Evolutionary conservation across 2,888 invertebrate genomes (phyloP).

Genomic region (Stenoptilia bipunctidactyla): DNA sequence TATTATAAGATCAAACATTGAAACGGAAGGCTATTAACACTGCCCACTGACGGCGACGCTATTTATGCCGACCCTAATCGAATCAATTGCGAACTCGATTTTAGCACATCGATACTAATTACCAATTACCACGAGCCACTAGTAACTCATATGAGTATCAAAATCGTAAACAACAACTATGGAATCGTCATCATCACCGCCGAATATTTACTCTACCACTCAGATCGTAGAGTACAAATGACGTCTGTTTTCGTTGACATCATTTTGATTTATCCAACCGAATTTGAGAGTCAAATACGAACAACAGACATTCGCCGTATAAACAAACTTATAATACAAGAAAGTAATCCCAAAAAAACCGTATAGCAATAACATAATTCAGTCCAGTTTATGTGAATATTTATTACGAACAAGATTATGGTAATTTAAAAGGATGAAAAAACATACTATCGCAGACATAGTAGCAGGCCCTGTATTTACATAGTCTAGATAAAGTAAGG

Average conservation of each 20-base stretch:
- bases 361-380: not conserved
- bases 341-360: not conserved
- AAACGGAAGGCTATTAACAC: constrained; percentile 50
- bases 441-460: too few species aligned
- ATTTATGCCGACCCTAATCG: constrained; percentile 49
- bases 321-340: not conserved
- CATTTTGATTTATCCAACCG: too few species aligned
- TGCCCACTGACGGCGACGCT: constrained; percentile 43
- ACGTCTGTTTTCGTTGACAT: too few species aligned
- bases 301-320: not conserved
- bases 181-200: too few species aligned
- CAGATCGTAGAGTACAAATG: too few species aligned
- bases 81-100: constrained; percentile 39
- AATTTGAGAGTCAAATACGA: not conserved
- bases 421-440: not conserved
- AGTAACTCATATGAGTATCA: not conserved
- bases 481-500: too few species aligned
- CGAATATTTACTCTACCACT: too few species aligned
- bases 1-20: constrained; percentile 48
- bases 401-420: not conserved
- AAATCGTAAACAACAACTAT: constrained; percentile 14
- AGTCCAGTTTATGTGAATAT: constrained; percentile 1
- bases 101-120: constrained; percentile 59
- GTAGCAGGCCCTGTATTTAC: too few species aligned
- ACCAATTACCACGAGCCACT: constrained; percentile 43